Evolutionary conservation across 2,888 invertebrate genomes (phyloP).

Genomic region (Subacronicta megacephala): DNA sequence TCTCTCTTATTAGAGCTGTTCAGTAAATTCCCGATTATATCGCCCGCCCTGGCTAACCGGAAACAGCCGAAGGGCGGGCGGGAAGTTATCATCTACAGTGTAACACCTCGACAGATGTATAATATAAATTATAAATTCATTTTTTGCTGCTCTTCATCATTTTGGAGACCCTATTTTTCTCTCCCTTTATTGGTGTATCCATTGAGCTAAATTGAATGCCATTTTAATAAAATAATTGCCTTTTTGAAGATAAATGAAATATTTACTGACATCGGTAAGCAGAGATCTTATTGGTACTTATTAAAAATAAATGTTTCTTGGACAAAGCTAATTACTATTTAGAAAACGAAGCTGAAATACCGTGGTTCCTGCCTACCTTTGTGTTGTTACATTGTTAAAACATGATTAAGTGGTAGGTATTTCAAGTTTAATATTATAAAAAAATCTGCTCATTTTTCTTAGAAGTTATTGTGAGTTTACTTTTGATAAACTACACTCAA

Average conservation of each 20-base stretch:
- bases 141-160: slow-evolving; percentile 34
- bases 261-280: too few species aligned
- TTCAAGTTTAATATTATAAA: too few species aligned
- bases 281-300: too few species aligned
- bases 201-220: slow-evolving; percentile 15
- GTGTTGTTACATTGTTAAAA: too few species aligned
- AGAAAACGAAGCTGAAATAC: too few species aligned
- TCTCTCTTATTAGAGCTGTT: slow-evolving; percentile 60
- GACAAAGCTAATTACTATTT: too few species aligned
- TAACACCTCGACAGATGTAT: slow-evolving; percentile 58
- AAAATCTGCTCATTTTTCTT: too few species aligned
- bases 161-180: slow-evolving; percentile 21
- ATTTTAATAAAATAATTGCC: slow-evolving; percentile 3
- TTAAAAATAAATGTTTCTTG: too few species aligned
- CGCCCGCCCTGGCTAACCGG: slow-evolving; percentile 52
- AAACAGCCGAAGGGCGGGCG: slow-evolving; percentile 46
- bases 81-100: slow-evolving; percentile 62
- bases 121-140: slow-evolving; percentile 48
- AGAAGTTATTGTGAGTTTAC: too few species aligned
- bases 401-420: too few species aligned
- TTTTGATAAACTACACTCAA: too few species aligned
- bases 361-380: too few species aligned
- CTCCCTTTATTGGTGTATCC: slow-evolving; percentile 2
- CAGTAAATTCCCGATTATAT: slow-evolving; percentile 65
- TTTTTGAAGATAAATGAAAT: neutral